phyloP scores from a whole-genome alignment of 37 sponge, comb jelly and placozoan species.

The Tethya wilhelma region DNA sequence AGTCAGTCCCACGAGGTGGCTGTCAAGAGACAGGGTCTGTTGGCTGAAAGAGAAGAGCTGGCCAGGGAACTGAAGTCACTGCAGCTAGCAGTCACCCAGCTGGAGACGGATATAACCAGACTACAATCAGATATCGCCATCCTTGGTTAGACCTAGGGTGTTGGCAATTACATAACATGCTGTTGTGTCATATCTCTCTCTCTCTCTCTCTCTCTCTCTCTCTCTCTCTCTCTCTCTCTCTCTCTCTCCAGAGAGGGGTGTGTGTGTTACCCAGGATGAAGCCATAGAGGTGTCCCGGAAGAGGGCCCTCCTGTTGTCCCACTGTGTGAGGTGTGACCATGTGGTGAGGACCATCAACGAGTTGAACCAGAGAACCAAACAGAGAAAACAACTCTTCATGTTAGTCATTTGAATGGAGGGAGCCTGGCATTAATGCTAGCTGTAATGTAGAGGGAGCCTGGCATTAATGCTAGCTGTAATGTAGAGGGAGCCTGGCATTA shows the following conservation, averaged over 20 bases:
- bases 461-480: too few relatives aligned
- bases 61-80: constrained; percentile 34
- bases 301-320: constrained; percentile 5
- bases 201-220: background rate
- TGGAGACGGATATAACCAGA: constrained; percentile 24
- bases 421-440: too few relatives aligned
- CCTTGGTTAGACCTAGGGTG: background rate
- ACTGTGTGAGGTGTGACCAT: constrained; percentile 18
- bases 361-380: constrained; percentile 1
- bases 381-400: constrained; percentile 17
- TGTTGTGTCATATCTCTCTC: background rate
- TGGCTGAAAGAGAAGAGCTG: constrained; percentile 4
- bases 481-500: too few relatives aligned
- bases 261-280: background rate
- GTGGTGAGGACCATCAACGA: background rate
- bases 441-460: too few relatives aligned
- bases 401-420: too few relatives aligned
- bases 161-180: background rate
- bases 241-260: background rate
- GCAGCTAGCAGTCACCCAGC: constrained; percentile 30
- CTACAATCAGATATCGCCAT: constrained; percentile 25
- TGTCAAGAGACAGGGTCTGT: background rate
- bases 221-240: background rate
- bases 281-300: background rate
- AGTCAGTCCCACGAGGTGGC: constrained; percentile 18